Evolutionary conservation across 1,140 invertebrate genomes (phyloP), one percentile per base, ranked within the genome.

Genomic region (Formica selysi): DNA sequence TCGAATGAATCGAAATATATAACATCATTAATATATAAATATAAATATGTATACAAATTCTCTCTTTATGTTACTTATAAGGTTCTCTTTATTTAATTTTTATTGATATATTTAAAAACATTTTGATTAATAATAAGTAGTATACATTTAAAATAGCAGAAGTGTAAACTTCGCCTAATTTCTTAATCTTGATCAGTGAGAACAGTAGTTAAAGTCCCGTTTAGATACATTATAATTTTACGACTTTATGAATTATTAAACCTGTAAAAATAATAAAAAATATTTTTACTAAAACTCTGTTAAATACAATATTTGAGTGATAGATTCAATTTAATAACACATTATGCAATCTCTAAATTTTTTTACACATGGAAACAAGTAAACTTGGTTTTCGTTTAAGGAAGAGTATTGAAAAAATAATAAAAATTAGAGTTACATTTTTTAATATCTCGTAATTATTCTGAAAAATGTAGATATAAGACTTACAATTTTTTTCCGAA

Each of bases 181-280:
- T 22, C 7, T n/a, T 26, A 41, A 67, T 74, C 10, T 59, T 26
- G n/a, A 32, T 32, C 5, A 19, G n/a, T 26, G 13, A 44, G 41
- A 44, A 29, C 26, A 29, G 22, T 7, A 26, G 16, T 41, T 51
- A 48, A n/a, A 68, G 3, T 44, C 4, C 41, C 22, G 8, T 10
- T 41, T 41, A 41, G 16, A 13, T 51, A 4, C 19, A 48, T 51
- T 62, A 64, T 59, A 76, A 83, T 3, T n/a, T 11, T n/a, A 26
- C 1, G 1, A 4, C 13, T 48, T 13, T 11, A 48, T 16, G 16
- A 16, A 51, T 51, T 48, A 48, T 13, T 19, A 19, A 51, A 19
- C 0, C 81, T 85, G 32, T 54, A 65, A 85, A 32, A 79, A 65
- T 64, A 2, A 83, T 59, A 74, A 61, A 62, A 83, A 62, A 38